Evolutionary conservation across 2,888 invertebrate genomes (phyloP).

Genomic region (Hylaea fasciaria): DNA sequence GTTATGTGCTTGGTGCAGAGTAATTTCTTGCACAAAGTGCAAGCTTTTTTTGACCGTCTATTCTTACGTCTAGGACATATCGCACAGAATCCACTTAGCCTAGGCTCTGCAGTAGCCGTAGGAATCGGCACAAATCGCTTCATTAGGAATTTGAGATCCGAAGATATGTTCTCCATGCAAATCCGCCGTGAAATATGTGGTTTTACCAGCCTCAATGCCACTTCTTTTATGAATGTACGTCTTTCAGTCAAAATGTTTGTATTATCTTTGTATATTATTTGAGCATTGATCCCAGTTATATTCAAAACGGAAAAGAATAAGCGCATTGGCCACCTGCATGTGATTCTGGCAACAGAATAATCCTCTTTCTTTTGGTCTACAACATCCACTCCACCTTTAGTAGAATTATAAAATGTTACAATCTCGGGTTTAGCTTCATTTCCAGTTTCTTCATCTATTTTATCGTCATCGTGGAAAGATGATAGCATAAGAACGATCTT

Average conservation of each 20-base stretch:
- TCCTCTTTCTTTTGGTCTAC: background rate
- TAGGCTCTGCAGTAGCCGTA: background rate
- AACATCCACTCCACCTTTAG: slow-evolving; percentile 1
- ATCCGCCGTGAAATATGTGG: slow-evolving; percentile 4
- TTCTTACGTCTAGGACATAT: slow-evolving; percentile 1
- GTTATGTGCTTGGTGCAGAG: slow-evolving; percentile 2
- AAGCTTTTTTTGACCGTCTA: background rate
- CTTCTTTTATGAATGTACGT: slow-evolving; percentile 1
- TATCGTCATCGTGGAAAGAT: background rate
- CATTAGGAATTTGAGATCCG: slow-evolving; percentile 1
- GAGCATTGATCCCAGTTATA: too few relatives aligned
- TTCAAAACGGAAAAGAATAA: too few relatives aligned
- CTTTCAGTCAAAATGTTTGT: slow-evolving; percentile 1
- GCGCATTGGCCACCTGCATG: too few relatives aligned
- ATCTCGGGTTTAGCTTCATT: background rate
- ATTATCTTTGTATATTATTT: slow-evolving; percentile 3
- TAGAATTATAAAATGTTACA: slow-evolving; percentile 1
- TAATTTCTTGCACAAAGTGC: background rate
- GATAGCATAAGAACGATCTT: background rate
- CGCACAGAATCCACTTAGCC: slow-evolving; percentile 1
- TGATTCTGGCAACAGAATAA: background rate
- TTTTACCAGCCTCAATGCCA: slow-evolving; percentile 2
- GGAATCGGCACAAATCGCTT: slow-evolving; percentile 1
- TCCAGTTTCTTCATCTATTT: background rate
- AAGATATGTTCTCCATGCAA: slow-evolving; percentile 3